Base-by-base conservation (phyloP, 2,888 invertebrate species). In the Caenorhabditis wallacei region DNA sequence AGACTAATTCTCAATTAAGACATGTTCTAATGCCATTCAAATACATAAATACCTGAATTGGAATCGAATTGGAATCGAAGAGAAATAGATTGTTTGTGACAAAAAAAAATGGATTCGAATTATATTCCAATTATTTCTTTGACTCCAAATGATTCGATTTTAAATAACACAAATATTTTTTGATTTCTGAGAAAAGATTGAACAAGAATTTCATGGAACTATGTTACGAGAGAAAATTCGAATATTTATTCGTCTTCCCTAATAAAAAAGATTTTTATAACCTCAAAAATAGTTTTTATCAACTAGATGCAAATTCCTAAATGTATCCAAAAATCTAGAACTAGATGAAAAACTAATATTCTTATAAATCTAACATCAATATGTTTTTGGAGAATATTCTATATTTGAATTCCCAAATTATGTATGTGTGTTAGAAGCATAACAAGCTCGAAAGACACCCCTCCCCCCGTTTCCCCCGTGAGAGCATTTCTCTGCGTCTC, bases 1-100 rank as follows among this genome's bases (percentile, higher is more conserved):
- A 59, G 61, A 35, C 51, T 43, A 72, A 72, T 72, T 63, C 48
- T 59, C 51, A 48, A 26, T 70, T 43, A 37, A 4, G 20, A 26
- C 43, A 24, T 13, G 30, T 30, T 30, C 16, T 11, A n/a, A n/a
- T n/a, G n/a, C n/a, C 2, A 40, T 68, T 54, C 35, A 22, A 13
- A 35, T 37, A 22, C 10, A 24, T 16, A 46, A 63, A 43, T 24
- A 63, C 48, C 63, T 48, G 57, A 18, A 57, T 57, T 57, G 57
- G 57, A 20, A 35, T 16, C 4, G 20, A 37, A 37, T 30, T n/a
- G n/a, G 48, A 16, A 40, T 22, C 4, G n/a, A 56, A 30, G 2
- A 24, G 43, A 24, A 24, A 30, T 30, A 8, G 30, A 30, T 30
- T 30, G 30, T 30, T 30, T 30, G 30, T 8, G 22, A 43, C 22